These are phyloP conservation scores for Cossypha heuglini DNA, from an alignment of 2,797 vertebrate species.

Conservation along the genomic window DNA sequence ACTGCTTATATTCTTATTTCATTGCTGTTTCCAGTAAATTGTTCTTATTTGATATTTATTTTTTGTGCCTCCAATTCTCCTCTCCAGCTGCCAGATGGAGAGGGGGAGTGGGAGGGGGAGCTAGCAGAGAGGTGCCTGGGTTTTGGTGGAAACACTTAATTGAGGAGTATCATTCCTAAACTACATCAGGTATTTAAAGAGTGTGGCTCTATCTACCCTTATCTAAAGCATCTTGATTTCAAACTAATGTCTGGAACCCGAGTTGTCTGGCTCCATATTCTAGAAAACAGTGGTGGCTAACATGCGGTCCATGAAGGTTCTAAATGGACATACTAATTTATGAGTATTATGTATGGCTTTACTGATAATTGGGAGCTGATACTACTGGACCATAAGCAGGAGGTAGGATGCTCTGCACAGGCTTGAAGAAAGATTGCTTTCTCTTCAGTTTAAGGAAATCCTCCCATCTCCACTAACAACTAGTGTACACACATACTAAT, in stretches of 20 bases:
- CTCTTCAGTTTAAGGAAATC: not conserved
- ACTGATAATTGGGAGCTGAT: not conserved
- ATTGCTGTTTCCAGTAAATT: not conserved
- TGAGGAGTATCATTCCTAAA: not conserved
- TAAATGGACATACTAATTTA: not conserved
- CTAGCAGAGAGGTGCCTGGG: rapidly evolving
- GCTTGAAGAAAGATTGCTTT: not conserved
- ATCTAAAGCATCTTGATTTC: not conserved
- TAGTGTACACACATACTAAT: not conserved
- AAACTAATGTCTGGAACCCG: not conserved
- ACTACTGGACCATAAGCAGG: not conserved
- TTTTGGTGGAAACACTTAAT: not conserved
- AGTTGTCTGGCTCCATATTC: not conserved
- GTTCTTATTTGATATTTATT: not conserved
- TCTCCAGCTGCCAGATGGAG: not conserved
- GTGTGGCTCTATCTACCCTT: not conserved
- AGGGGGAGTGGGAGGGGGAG: not conserved
- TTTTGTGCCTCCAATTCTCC: not conserved
- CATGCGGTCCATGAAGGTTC: not conserved
- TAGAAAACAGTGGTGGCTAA: not conserved
- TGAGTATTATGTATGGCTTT: not conserved
- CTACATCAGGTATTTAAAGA: not conserved
- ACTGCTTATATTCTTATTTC: not conserved
- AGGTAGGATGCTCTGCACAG: not conserved
- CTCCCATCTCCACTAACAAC: not conserved